A percentile compares a stretch with the other conserved stretches of the same genome.
phyloP scores from a whole-genome alignment of 1,140 invertebrate genomes.

The Anadara kagoshimensis region DNA sequence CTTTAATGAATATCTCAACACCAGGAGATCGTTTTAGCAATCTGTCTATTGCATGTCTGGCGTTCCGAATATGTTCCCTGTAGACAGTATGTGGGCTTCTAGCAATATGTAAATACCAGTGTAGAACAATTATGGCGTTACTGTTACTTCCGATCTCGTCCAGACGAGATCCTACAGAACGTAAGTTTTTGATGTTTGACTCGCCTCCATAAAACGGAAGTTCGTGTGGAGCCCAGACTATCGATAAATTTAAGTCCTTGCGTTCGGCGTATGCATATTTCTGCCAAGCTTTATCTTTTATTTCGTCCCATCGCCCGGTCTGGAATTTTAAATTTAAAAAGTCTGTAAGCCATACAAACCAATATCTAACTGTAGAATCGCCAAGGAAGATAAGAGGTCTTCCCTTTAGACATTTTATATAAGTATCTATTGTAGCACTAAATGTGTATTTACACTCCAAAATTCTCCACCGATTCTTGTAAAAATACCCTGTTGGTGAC shows the following conservation, averaged over 20 bases:
- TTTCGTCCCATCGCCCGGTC: neutral
- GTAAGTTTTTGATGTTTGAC: neutral
- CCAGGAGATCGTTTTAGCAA: constrained; percentile 1
- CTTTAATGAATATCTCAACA: constrained; percentile 21
- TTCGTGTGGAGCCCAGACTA: constrained; percentile 13
- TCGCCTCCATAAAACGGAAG: constrained; percentile 3
- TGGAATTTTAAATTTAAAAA: neutral
- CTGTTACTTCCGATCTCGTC: constrained; percentile 5
- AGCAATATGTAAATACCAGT: constrained; percentile 13
- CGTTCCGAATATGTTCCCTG: constrained; percentile 5
- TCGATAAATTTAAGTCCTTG: neutral
- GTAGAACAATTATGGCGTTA: neutral
- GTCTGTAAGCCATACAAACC: constrained; percentile 1
- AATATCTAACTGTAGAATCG: constrained; percentile 13
- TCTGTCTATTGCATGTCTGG: constrained; percentile 8
- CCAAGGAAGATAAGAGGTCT: constrained; percentile 8
- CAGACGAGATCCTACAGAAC: constrained; percentile 6
- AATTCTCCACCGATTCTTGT: constrained; percentile 3
- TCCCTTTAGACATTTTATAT: neutral
- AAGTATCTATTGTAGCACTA: neutral
- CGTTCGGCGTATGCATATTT: neutral
- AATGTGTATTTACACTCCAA: neutral
- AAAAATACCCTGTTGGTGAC: constrained; percentile 8
- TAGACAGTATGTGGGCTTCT: neutral
- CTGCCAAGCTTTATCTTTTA: neutral